phyloP scores from a whole-genome alignment of 2,113 vertebrate species.

The Rallus limicola region DNA sequence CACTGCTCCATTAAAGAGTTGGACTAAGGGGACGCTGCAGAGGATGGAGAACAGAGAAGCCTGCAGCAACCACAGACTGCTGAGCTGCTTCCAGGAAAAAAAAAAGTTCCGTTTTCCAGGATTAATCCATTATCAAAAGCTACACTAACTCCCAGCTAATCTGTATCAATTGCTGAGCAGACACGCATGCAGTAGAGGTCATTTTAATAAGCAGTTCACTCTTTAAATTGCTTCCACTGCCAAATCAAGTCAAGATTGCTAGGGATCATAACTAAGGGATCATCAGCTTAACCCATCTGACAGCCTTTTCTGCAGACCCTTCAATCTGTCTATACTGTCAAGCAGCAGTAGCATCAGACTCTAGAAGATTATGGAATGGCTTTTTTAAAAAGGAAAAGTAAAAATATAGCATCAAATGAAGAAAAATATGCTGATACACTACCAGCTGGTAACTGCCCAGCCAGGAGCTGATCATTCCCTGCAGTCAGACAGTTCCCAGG shows the following conservation, averaged over 20 bases:
- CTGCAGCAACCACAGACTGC: not conserved
- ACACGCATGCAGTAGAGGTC: constrained; percentile 34
- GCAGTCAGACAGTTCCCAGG: not conserved
- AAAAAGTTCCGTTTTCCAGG: constrained; percentile 8
- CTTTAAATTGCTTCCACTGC: constrained; percentile 33
- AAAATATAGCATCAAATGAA: not conserved
- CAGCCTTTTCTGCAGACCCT: constrained; percentile 11
- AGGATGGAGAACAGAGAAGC: not conserved
- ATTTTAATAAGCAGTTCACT: constrained; percentile 28
- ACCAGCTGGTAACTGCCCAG: not conserved
- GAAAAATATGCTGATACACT: not conserved
- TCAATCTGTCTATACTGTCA: not conserved
- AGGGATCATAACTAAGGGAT: not conserved
- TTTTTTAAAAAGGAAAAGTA: not conserved
- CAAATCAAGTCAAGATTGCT: constrained; percentile 4
- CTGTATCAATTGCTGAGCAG: constrained; percentile 40
- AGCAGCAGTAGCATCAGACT: not conserved
- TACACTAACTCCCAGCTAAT: constrained; percentile 30
- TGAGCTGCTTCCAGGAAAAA: not conserved
- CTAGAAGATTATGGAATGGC: not conserved
- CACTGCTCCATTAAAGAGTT: not conserved
- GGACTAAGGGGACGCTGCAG: not conserved
- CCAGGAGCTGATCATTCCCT: not conserved
- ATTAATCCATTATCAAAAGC: constrained; percentile 50
- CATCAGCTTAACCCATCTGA: not conserved